Percentiles rank a stretch among this genome's conserved stretches.
Evolutionary conservation across 2,888 invertebrate genomes (phyloP).

Genomic region (Itoplectis maculator): DNA sequence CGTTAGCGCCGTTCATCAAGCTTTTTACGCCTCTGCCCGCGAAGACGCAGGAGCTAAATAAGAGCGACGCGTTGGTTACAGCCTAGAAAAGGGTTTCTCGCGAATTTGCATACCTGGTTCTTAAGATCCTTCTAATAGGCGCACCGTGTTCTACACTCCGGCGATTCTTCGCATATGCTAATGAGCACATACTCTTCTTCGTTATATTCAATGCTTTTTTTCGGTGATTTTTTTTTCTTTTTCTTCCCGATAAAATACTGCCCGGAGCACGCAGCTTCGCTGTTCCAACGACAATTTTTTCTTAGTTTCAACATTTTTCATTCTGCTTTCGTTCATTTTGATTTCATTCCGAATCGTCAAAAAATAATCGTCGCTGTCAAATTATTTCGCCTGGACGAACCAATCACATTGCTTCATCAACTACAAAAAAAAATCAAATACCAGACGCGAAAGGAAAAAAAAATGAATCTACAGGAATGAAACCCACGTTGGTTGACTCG

Average conservation of each 20-base stretch:
- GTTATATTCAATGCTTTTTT: not conserved
- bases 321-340: not conserved
- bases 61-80: not conserved
- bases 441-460: too few relatives aligned
- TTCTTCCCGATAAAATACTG: not conserved
- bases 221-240: not conserved
- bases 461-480: too few relatives aligned
- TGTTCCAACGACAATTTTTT: not conserved
- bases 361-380: too few relatives aligned
- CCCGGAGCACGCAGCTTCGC: not conserved
- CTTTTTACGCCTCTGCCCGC: slow-evolving; percentile 45
- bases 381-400: too few relatives aligned
- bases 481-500: too few relatives aligned
- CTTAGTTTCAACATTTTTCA: not conserved
- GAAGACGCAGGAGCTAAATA: not conserved
- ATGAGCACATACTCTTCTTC: slow-evolving; percentile 17
- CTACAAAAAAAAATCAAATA: too few relatives aligned
- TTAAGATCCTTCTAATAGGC: slow-evolving; percentile 52
- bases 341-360: not conserved
- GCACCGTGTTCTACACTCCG: slow-evolving; percentile 29
- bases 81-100: slow-evolving; percentile 50
- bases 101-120: slow-evolving; percentile 60
- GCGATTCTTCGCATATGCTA: slow-evolving; percentile 49
- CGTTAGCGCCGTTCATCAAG: slow-evolving; percentile 70
- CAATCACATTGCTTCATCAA: too few relatives aligned